Base-by-base conservation (phyloP, 2,797 vertebrate species). In the Clangula hyemalis region DNA sequence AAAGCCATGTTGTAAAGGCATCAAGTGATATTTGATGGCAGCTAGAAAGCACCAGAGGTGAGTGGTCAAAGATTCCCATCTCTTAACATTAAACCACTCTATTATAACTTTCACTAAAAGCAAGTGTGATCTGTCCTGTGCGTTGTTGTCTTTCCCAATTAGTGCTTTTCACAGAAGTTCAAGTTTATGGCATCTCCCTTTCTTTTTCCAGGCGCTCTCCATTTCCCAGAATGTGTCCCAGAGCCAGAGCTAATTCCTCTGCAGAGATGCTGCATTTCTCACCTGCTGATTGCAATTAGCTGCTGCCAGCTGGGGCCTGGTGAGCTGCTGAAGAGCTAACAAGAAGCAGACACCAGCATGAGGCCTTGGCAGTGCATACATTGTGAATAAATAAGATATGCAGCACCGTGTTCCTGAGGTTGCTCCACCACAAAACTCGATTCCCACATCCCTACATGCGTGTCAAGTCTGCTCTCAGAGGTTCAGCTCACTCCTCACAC, bases 221-320 rank as follows among this genome's bases (percentile, higher is more conserved):
- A 3, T 94, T 95, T 96, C 91, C 89, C 94, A 96, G 93, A 95
- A 92, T 41, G 32, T 62, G 62, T 97, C 89, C 71, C 87, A 94
- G 89, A 76, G 53, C 47, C 95, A 74, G 82, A 96, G 87, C 84
- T 91, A 94, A 90, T 97, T 97, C 92, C 14, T 20, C 97, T 97
- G 96, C 87, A 83, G 95, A 95, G 96, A 95, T 14, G 45, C 92
- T 96, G 93, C 91, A 91, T 96, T 97, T 98, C 95, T 96, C 97
- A 98, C 96, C 97, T 97, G 97, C 97, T 97, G 96, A 95, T 93
- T 96, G 95, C 97, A 97, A 98, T 97, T 97, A 97, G 95, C 95
- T 81, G 91, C 87, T 77, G 69, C 96, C 96, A 97, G 94, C 97
- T 97, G 97, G 93, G 87, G 61, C 90, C 93, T 97, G 93, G 93